phyloP scores from a whole-genome alignment of 92 coral and sea anemone species.

The Chrysogorgia sp. region DNA sequence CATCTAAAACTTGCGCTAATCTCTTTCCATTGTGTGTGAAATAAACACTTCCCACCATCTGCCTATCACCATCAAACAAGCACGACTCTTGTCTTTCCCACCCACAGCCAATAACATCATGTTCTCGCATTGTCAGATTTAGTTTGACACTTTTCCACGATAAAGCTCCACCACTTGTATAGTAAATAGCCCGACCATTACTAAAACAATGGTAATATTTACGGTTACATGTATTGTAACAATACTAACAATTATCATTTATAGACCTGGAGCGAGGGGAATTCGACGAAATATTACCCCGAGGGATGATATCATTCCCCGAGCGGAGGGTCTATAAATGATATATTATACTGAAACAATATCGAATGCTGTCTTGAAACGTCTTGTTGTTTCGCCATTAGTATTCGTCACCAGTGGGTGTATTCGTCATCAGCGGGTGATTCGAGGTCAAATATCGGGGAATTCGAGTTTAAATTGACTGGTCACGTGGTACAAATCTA shows the following conservation, averaged over 20 bases:
- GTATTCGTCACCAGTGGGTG: background rate
- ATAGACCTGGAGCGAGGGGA: too few relatives aligned
- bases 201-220: background rate
- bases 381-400: background rate
- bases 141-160: constrained; percentile 84
- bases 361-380: too few relatives aligned
- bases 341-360: too few relatives aligned
- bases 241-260: too few relatives aligned
- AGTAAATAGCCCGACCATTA: constrained; percentile 90
- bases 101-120: constrained; percentile 93
- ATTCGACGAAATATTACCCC: too few relatives aligned
- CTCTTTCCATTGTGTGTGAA: constrained; percentile 91
- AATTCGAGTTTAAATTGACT: too few relatives aligned
- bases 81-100: constrained; percentile 62
- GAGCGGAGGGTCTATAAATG: too few relatives aligned
- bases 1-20: constrained; percentile 67
- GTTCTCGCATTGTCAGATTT: constrained; percentile 67
- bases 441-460: too few relatives aligned
- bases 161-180: constrained; percentile 84
- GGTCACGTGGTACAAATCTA: too few relatives aligned
- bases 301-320: too few relatives aligned
- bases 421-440: too few relatives aligned
- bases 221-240: constrained; percentile 13
- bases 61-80: constrained; percentile 48
- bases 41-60: constrained; percentile 69